These are phyloP conservation scores for Brevipalpus yothersi DNA, from an alignment of 1,140 invertebrate genomes.

Conservation along the genomic window DNA sequence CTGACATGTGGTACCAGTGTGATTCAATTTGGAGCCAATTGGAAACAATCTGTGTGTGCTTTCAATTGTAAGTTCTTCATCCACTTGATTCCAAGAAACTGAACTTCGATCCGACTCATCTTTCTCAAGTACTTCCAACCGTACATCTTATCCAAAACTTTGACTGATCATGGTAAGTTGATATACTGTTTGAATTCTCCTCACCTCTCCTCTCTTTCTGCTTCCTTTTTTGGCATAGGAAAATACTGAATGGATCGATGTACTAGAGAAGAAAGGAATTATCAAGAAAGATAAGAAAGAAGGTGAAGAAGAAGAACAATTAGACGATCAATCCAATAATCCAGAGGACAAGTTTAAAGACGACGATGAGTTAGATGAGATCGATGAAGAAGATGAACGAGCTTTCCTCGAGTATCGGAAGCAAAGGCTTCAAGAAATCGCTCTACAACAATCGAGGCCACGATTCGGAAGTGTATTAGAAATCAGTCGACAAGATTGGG, in stretches of 20 bases:
- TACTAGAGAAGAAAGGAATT: slow-evolving; percentile 15
- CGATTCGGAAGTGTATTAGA: slow-evolving; percentile 63
- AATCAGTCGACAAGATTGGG: slow-evolving; percentile 76
- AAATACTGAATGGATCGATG: slow-evolving; percentile 20
- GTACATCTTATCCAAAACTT: too few species aligned
- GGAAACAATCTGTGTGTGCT: too few species aligned
- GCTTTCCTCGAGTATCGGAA: slow-evolving; percentile 48
- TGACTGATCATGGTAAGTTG: too few species aligned
- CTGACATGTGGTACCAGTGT: too few species aligned
- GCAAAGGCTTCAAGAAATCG: slow-evolving; percentile 65
- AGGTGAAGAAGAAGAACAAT: neutral
- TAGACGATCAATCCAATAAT: neutral
- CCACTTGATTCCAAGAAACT: too few species aligned
- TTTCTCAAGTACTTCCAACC: too few species aligned
- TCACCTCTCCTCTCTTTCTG: too few species aligned
- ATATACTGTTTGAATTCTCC: too few species aligned
- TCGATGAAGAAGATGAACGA: slow-evolving; percentile 78
- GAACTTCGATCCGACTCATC: too few species aligned
- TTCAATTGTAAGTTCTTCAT: too few species aligned
- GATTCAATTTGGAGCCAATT: too few species aligned
- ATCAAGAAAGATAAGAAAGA: slow-evolving; percentile 4
- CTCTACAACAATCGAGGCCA: slow-evolving; percentile 36
- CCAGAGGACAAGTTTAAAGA: neutral
- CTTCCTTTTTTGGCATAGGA: too few species aligned
- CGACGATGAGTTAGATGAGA: slow-evolving; percentile 31